Evolutionary conservation across 2,113 vertebrate species (phyloP), one percentile per base, ranked within the genome.

Genomic region (Sylvietta virens): DNA sequence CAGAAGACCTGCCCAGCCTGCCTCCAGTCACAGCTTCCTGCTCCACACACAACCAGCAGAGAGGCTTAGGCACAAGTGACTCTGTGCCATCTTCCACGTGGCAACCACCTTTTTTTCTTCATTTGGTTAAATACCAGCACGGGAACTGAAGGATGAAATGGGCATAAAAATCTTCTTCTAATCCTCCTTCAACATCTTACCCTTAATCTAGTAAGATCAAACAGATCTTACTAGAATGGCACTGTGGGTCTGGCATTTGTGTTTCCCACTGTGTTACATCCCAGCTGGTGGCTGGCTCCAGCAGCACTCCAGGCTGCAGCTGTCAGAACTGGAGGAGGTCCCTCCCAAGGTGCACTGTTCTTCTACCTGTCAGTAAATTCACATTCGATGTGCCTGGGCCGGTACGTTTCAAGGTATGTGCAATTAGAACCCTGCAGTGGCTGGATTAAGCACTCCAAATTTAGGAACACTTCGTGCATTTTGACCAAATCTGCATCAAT

Each of bases 341-440:
- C 50, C 50, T 37, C 30, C 39, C 51, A 7, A 23, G 51, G 37
- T 5, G 54, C 54, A 1, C 40, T 8, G 35, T 24, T 47, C 50
- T 27, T 28, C 35, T 30, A 3, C 30, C n/a, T 4, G 9, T 44
- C 71, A 47, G 17, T 11, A 4, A 83, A 31, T 28, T 9, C 39
- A 72, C 23, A 28, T 69, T 57, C 51, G 26, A 0, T 0, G 1
- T 3, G 9, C 18, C 67, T 23, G 48, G 40, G 22, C 37, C 0
- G 0, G 10, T 28, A 23, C 0, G 0, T 53, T 40, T 44, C 50
- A 54, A 57, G 45, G 47, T 14, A 21, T 1, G 12, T 64, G 65
- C 83, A 89, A 9, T 9, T 5, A 81, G 44, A 78, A 39, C 20
- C 60, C 69, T 22, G n/a, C 3, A 51, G 33, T 20, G 61, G 51